A percentile compares a stretch with the other conserved stretches of the same genome.
phyloP scores from a whole-genome alignment of 2,797 vertebrate species.

The Danionella dracula region DNA sequence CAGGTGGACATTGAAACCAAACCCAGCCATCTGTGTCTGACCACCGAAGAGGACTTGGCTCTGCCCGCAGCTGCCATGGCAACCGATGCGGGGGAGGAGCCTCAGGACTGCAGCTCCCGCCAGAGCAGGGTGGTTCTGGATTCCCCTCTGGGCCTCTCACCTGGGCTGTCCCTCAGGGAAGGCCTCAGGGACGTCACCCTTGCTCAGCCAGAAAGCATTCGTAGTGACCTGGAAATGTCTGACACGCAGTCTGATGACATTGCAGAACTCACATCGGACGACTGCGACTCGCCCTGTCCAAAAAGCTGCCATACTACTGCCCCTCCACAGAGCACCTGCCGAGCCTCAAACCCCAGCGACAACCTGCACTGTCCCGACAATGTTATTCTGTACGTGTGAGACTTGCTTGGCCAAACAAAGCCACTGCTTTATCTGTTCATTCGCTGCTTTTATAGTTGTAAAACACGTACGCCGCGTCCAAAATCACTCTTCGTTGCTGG shows the following conservation, averaged over 20 bases:
- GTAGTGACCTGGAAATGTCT: conserved; percentile 96
- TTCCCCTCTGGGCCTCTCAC: conserved; percentile 62
- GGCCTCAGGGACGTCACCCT: conserved; percentile 84
- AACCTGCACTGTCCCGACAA: conserved; percentile 72
- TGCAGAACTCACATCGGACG: conserved; percentile 91
- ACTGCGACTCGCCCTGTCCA: conserved; percentile 84
- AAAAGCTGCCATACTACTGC: conserved; percentile 55
- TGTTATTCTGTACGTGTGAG: conserved; percentile 73
- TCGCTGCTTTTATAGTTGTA: conserved; percentile 36
- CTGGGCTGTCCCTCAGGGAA: conserved; percentile 74
- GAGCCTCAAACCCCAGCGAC: conserved; percentile 61
- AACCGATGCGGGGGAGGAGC: conserved; percentile 76
- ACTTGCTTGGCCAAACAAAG: conserved; percentile 53
- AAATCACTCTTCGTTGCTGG: conserved; percentile 46
- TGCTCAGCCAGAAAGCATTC: conserved; percentile 96
- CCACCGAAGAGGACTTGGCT: conserved; percentile 83
- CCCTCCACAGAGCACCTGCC: conserved; percentile 59
- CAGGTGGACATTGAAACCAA: conserved; percentile 99
- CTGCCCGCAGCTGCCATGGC: conserved; percentile 61
- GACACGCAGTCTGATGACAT: conserved; percentile 96
- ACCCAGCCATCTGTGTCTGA: conserved; percentile 91
- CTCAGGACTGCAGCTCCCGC: conserved; percentile 72
- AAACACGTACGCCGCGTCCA: conserved; percentile 14
- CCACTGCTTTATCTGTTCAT: conserved; percentile 33
- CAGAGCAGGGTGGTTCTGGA: conserved; percentile 67